A percentile compares a stretch with the other conserved stretches of the same genome.
phyloP scores from a whole-genome alignment of 2,888 invertebrate genomes.

The Lathronympha strigana region DNA sequence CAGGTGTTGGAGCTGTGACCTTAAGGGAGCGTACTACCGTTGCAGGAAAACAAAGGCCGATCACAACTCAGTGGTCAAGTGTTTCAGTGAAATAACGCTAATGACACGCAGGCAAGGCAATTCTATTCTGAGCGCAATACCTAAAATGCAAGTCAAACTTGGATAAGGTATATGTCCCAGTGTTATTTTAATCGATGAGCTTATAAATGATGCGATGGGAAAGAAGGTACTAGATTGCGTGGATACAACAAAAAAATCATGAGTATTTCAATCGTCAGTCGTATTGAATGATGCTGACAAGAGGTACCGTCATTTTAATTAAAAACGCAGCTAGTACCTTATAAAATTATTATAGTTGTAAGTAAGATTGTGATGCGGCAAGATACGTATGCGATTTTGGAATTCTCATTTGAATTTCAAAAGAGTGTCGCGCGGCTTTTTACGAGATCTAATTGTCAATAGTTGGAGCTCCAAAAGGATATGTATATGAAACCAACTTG shows the following conservation, averaged over 20 bases:
- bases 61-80: no score
- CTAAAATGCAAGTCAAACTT: background rate
- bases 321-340: constrained; percentile 8
- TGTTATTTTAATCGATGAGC: constrained; percentile 1
- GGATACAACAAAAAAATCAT: background rate
- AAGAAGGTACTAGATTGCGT: constrained; percentile 14
- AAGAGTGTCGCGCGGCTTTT: background rate
- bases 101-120: background rate
- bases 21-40: no score
- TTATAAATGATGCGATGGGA: constrained; percentile 11
- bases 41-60: no score
- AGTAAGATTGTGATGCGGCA: constrained; percentile 15
- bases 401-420: constrained; percentile 1
- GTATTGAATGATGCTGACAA: no score
- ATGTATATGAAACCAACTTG: background rate
- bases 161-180: background rate
- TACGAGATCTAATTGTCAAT: background rate
- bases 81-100: no score
- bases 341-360: constrained; percentile 1
- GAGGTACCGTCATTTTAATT: background rate
- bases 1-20: no score
- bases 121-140: background rate
- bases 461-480: background rate
- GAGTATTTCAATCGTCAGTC: background rate
- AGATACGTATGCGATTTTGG: background rate